phyloP scores from a whole-genome alignment of 2,888 invertebrate genomes.

The Octonoba sinensis region DNA sequence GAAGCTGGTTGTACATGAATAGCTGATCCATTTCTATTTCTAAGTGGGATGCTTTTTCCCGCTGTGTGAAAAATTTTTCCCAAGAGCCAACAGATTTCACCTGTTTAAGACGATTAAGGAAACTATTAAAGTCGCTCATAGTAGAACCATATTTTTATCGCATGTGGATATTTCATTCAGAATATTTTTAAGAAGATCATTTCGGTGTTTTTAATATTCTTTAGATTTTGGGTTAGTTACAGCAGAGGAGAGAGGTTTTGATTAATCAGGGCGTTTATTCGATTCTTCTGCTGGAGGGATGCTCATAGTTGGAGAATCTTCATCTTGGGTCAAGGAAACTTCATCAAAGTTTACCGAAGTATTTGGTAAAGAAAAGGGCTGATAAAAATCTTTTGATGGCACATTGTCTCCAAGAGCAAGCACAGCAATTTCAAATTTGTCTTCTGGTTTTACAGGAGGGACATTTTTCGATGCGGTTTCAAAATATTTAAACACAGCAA shows the following conservation, averaged over 20 bases:
- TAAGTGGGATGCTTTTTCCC: not conserved
- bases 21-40: not conserved
- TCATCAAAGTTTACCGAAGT: too few species aligned
- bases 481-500: not conserved
- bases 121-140: not conserved
- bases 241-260: not conserved
- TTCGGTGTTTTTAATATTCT: not conserved
- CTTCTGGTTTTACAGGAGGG: not conserved
- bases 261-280: not conserved
- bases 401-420: not conserved
- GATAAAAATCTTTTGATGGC: not conserved
- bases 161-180: not conserved
- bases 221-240: not conserved
- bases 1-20: not conserved
- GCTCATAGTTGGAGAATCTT: too few species aligned
- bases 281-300: not conserved
- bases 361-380: not conserved
- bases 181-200: not conserved
- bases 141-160: not conserved
- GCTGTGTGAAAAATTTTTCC: not conserved
- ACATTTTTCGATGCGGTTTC: not conserved
- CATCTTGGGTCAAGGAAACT: too few species aligned
- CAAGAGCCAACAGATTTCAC: not conserved
- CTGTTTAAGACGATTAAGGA: not conserved
- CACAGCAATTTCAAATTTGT: not conserved